Evolutionary conservation across 2,888 invertebrate genomes (phyloP).

Genomic region (Drosophila fungiperda): DNA sequence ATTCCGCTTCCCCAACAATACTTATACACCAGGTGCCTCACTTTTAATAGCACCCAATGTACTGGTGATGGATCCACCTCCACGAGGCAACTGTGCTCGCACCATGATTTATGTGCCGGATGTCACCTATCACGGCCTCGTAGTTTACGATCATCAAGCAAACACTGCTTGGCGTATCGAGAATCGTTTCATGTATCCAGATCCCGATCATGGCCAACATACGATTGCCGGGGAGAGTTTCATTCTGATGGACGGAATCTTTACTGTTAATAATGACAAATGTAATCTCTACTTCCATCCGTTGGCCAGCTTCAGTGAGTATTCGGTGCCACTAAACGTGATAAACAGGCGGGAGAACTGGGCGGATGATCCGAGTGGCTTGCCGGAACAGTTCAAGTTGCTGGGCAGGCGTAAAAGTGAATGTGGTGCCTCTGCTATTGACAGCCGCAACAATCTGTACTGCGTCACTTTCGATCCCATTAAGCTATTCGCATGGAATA

Average conservation of each 20-base stretch:
- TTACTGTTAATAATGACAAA: slow-evolving; percentile 86
- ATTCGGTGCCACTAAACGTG: slow-evolving; percentile 86
- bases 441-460: slow-evolving; percentile 77
- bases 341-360: slow-evolving; percentile 86
- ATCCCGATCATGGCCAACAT: slow-evolving; percentile 87
- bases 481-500: slow-evolving; percentile 91
- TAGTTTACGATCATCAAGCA: slow-evolving; percentile 87
- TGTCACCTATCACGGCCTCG: slow-evolving; percentile 86
- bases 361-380: slow-evolving; percentile 82
- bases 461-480: slow-evolving; percentile 90
- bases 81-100: slow-evolving; percentile 85
- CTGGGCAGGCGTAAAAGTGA: slow-evolving; percentile 88
- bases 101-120: slow-evolving; percentile 89
- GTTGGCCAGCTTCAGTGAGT: slow-evolving; percentile 88
- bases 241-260: slow-evolving; percentile 89
- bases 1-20: slow-evolving; percentile 71
- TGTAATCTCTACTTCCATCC: slow-evolving; percentile 87
- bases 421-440: slow-evolving; percentile 89
- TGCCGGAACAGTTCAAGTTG: slow-evolving; percentile 86
- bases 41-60: slow-evolving; percentile 84
- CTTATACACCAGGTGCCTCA: slow-evolving; percentile 74
- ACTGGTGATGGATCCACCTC: slow-evolving; percentile 86
- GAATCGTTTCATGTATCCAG: slow-evolving; percentile 87
- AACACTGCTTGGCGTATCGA: slow-evolving; percentile 87
- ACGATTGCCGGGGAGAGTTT: slow-evolving; percentile 87